Base-by-base conservation (phyloP, 2,888 invertebrate genomes). In the Spisula solida region DNA sequence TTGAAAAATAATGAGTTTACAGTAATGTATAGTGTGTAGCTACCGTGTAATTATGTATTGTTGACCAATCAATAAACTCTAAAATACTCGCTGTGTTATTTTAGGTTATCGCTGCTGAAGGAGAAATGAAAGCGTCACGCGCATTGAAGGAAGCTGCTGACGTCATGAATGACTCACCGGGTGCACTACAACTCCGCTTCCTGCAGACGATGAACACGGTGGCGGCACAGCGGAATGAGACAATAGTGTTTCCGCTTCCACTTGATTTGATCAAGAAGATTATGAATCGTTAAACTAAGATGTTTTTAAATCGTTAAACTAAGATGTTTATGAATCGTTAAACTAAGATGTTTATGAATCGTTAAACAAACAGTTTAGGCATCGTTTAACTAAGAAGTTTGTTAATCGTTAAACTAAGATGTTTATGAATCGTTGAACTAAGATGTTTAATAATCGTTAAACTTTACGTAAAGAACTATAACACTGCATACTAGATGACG, bases 101-200 rank as follows among this genome's bases (percentile, higher is more conserved):
- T 41, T 41, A 99, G 97, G 95, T 96, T 18, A 95, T 96, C 31
- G 95, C 95, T 5, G 96, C 96, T 1, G 96, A 96, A 81, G 96
- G 96, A 31, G 96, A 96, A 91, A 94, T 96, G 91, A 95, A 94
- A 51, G 98, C 98, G 0, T 98, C 98, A 0, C 97, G 98, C 92
- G 98, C 98, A 6, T 97, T 99, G 78, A 98, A 98, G 96, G 98
- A 98, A 97, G 98, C 98, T 1, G 98, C 98, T 1, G 98, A 98
- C 95, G 98, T 98, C 82, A 98, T 99, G 96, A 97, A 97, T 55
- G 98, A 98, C 95, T 98, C 98, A 93, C 98, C 98, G 25, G 98
- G 98, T 94, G 98, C 98, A 48, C 97, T 98, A 88, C 98, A 98
- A 97, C 94, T 96, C n/a, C 93, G 96, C n/a, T 96, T 96, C 92